These are phyloP conservation scores for Tychaedon coryphoeus DNA, from an alignment of 2,113 vertebrate species.

Conservation along the genomic window DNA sequence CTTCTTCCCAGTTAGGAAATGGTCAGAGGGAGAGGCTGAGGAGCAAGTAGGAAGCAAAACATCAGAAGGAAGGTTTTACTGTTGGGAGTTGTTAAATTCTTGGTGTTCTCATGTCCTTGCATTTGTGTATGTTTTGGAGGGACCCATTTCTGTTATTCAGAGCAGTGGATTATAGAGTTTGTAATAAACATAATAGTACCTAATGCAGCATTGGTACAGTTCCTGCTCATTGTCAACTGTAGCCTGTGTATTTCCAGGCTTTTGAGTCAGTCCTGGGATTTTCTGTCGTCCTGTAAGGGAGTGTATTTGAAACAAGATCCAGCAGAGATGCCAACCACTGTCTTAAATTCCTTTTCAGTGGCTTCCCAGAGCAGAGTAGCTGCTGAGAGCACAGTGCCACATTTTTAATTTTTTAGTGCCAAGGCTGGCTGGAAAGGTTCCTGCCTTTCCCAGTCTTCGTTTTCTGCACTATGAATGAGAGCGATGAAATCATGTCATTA, in stretches of 20 bases:
- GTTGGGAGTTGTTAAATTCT: background rate
- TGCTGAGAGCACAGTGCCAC: background rate
- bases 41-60: background rate
- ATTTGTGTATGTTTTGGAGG: background rate
- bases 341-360: background rate
- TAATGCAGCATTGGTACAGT: background rate
- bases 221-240: background rate
- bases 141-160: background rate
- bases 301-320: background rate
- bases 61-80: background rate
- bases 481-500: background rate
- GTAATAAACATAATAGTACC: background rate
- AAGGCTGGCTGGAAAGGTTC: background rate
- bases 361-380: background rate
- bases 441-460: fast-evolving
- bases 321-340: background rate
- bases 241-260: background rate
- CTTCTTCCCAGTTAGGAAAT: background rate
- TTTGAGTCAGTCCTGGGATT: background rate
- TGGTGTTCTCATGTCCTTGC: background rate
- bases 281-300: background rate
- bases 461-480: background rate
- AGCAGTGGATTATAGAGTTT: background rate
- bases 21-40: background rate
- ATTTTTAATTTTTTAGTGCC: background rate